Evolutionary conservation across 1,140 invertebrate species (phyloP), one percentile per base, ranked within the genome.

Genomic region (Drosophila suzukii): DNA sequence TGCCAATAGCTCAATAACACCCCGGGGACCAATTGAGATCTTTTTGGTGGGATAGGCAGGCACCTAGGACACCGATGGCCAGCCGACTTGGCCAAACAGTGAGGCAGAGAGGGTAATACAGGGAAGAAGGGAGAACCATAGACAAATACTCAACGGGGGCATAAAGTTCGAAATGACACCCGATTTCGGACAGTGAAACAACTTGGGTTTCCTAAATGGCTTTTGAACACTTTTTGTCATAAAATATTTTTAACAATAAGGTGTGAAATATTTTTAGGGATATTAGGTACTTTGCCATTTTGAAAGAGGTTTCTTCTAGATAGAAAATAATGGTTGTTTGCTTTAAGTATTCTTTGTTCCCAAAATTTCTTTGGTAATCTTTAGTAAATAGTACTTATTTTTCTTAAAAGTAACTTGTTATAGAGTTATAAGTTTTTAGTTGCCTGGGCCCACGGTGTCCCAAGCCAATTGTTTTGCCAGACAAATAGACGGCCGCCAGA

Each of bases 1-100:
- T 81, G 81, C 81, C 82, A 85, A 85, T 81, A 85, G 81, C 82
- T 85, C 82, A 86, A 85, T 85, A 85, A 86, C 81, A 85, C 82
- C 82, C 82, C 82, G 74, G 81, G 81, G 78, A 85, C 83, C 81
- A 85, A 85, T 86, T 85, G 82, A 84, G 81, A 85, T 85, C 78
- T 81, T 75, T 85, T 81, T 78, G 56, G 77, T 70, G 73, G 82
- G 82, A 85, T 85, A 85, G 81, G 39, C 74, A 55, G 44, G 60
- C 75, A 75, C 54, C 49, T 41, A 67, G 65, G 51, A 77, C 47
- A 46, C 46, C 76, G 34, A 60, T 30, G 17, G 10, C 15, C 53
- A 50, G 17, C 30, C 66, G 75, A 72, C 55, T 57, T 38, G 6
- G 11, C 20, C 51, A 46, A 30, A 71, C 51, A 70, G 65, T 50